Conservation (phyloP, 2,113 vertebrate species). For the Trinectes maculatus region DNA sequence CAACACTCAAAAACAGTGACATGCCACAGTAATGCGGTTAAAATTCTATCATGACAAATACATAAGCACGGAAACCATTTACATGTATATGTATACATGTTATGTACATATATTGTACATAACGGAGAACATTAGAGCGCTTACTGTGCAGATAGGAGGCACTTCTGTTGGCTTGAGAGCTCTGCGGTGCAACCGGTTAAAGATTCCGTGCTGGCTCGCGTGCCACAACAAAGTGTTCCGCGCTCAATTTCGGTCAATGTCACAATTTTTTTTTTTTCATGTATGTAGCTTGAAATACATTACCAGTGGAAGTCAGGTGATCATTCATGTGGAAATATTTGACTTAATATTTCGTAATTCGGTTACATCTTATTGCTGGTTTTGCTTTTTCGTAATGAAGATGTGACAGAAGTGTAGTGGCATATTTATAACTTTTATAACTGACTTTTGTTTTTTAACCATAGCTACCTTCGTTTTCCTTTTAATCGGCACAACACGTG, state of each 20-base stretch:
- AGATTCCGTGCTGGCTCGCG: slow-evolving; percentile 36
- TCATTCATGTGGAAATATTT: no score
- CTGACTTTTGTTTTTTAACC: background rate
- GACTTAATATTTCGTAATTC: no score
- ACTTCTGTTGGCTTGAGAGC: slow-evolving; percentile 23
- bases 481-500: background rate
- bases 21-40: background rate
- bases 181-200: slow-evolving; percentile 42
- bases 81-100: background rate
- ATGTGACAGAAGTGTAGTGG: background rate
- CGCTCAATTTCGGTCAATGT: no score
- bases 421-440: background rate
- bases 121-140: background rate
- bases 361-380: no score
- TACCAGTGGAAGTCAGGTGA: no score
- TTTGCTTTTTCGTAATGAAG: background rate
- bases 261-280: no score
- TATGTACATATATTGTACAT: fast-evolving
- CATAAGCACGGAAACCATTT: background rate
- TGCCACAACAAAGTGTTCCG: slow-evolving; percentile 47
- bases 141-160: slow-evolving; percentile 42
- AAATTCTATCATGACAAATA: background rate
- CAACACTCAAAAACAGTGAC: slow-evolving; percentile 15
- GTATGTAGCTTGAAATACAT: no score
- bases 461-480: background rate